Evolutionary conservation across 2,888 invertebrate species (phyloP), one percentile per base, ranked within the genome.

Genomic region (Eristalinus aeneus): DNA sequence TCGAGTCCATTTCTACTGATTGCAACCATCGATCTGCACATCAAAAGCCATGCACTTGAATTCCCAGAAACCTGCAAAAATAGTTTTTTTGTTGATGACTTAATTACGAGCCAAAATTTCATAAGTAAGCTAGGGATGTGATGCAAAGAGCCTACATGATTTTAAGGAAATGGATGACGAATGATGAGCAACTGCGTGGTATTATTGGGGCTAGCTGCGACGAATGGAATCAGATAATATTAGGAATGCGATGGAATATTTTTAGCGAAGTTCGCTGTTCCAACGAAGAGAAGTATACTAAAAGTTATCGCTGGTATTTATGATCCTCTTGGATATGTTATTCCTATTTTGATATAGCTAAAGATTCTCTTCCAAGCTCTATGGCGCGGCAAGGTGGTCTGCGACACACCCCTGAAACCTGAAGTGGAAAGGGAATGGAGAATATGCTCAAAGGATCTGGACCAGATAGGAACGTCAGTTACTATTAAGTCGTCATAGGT

Each of bases 1-100:
- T 67, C 56, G 5, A 79, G 79, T 61, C 79, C 67, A 5, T 72
- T 72, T n/a, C n/a, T n/a, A n/a, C n/a, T n/a, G n/a, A n/a, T n/a
- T n/a, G n/a, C n/a, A n/a, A n/a, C n/a, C n/a, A n/a, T n/a, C n/a
- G n/a, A n/a, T n/a, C n/a, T n/a, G n/a, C n/a, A n/a, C n/a, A n/a
- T n/a, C n/a, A n/a, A n/a, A n/a, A n/a, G n/a, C n/a, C n/a, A n/a
- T n/a, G n/a, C n/a, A n/a, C n/a, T n/a, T 54, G 34, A 34, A 34
- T 4, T 34, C 9, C 8, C 8, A 34, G 34, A 34, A 2, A 34
- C 34, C 34, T 34, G 34, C 34, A 34, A 34, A 34, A 34, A 9
- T 34, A 34, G 34, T 34, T 34, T 34, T 34, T 34, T 8, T 34
- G 34, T 34, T 34, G 34, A 34, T 34, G 34, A 34, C 34, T 34